Base-by-base conservation (phyloP, 2,113 vertebrate genomes). In the Dipodomys spectabilis region DNA sequence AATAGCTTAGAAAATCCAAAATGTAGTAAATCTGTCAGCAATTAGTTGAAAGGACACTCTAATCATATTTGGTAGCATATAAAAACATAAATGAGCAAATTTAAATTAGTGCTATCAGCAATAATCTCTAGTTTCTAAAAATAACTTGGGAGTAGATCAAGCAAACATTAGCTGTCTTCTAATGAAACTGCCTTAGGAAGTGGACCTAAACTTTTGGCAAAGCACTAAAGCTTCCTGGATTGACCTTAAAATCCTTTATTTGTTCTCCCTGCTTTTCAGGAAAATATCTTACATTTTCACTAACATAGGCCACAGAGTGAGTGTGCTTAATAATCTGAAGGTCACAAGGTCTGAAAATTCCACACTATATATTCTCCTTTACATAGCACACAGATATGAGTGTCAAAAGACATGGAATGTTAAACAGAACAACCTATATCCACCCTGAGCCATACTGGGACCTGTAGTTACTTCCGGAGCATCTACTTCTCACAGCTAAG, bases 81-180 rank as follows among this genome's bases (percentile, higher is more conserved):
- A 97, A 97, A 96, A 96, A 96, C 32, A 4, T 96, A 96, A 95
- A 95, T 85, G 81, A 96, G 92, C 86, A 96, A 95, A 95, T 90
- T 95, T 91, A 96, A 95, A 95, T 94, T 13, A 39, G 92, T 85
- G 75, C 67, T 95, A 97, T 97, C 95, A 90, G 95, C 82, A 96
- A 96, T 91, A 95, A 97, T 96, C 94, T 92, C 89, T 68, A 32
- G 10, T 92, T 96, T 96, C 96, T 90, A 95, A 96, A 97, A 91
- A 96, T 94, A 96, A 95, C 75, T 89, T 95, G 95, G 95, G 96
- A 96, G 91, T 32, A 94, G 81, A 93, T 62, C 91, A 95, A 95
- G 95, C 81, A 91, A 91, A 94, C 91, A 95, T 94, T 84, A 96
- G 88, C 71, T 95, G 93, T 93, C 92, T 95, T 78, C 84, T 81